A percentile compares a stretch with the other conserved stretches of the same genome.
phyloP scores from a whole-genome alignment of 1,140 invertebrate species.

The Drosophila sp. region DNA sequence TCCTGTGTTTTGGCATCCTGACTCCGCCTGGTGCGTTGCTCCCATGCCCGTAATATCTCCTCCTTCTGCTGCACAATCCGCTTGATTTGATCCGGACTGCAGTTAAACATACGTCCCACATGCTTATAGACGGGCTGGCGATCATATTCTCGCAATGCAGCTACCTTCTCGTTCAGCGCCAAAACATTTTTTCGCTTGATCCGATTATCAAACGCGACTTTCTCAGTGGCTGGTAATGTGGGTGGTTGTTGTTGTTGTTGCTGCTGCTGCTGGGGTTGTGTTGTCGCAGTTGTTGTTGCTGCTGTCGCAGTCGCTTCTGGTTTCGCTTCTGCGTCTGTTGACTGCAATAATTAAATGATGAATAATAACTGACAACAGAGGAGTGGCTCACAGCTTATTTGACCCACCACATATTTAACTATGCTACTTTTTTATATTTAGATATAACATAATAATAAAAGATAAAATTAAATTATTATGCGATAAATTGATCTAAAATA shows the following conservation, averaged over 20 bases:
- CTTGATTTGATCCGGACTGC: conserved; percentile 83
- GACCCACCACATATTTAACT: too few relatives aligned
- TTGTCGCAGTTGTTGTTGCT: conserved; percentile 23
- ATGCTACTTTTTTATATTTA: too few relatives aligned
- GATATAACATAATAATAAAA: too few relatives aligned
- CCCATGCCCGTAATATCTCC: conserved; percentile 75
- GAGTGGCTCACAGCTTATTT: too few relatives aligned
- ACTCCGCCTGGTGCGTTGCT: conserved; percentile 71
- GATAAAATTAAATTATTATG: too few relatives aligned
- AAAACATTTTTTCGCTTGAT: conserved; percentile 82
- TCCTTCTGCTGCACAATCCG: conserved; percentile 78
- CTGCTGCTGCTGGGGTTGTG: conserved; percentile 31
- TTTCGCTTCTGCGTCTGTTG: conserved; percentile 7
- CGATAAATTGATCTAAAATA: too few relatives aligned
- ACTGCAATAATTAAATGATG: conserved; percentile 16
- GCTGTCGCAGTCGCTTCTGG: conserved; percentile 8
- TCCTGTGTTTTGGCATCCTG: conserved; percentile 76
- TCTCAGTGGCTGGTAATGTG: conserved; percentile 65
- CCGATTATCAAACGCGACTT: conserved; percentile 77
- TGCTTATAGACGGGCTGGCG: conserved; percentile 77
- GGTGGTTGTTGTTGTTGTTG: conserved; percentile 31
- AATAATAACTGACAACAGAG: neutral
- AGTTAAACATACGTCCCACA: conserved; percentile 77
- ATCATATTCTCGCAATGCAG: conserved; percentile 77
- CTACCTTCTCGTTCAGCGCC: conserved; percentile 79